Evolutionary conservation across 2,113 vertebrate genomes (phyloP).

Genomic region (Meles meles): DNA sequence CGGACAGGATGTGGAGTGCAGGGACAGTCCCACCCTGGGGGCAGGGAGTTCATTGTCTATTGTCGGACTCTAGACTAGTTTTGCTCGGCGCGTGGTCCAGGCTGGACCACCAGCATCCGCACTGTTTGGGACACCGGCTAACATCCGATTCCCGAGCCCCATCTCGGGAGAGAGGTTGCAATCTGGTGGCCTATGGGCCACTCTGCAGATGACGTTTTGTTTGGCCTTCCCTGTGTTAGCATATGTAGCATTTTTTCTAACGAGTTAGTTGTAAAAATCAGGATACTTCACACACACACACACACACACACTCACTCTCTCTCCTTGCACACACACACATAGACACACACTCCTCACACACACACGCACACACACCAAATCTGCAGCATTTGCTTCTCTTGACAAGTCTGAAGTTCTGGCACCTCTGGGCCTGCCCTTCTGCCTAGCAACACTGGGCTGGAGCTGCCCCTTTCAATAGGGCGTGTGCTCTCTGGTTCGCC

Average conservation of each 20-base stretch:
- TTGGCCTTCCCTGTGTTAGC: conserved; percentile 67
- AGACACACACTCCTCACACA: background rate
- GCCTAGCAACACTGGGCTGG: background rate
- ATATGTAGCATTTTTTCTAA: background rate
- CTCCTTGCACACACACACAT: background rate
- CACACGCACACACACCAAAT: background rate
- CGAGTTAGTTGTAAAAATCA: conserved; percentile 11
- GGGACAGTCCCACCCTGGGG: background rate
- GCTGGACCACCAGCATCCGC: background rate
- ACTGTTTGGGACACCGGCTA: background rate
- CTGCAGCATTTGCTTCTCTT: background rate
- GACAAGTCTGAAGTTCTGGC: conserved; percentile 23
- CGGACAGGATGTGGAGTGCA: fast-evolving
- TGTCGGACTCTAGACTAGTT: background rate
- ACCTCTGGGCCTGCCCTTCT: conserved; percentile 23
- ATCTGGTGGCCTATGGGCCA: conserved; percentile 37
- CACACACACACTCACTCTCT: background rate
- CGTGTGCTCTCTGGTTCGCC: conserved; percentile 58
- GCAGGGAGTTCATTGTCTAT: background rate
- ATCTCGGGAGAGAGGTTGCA: conserved; percentile 35
- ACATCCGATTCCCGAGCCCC: background rate
- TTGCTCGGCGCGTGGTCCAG: background rate
- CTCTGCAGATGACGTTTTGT: conserved; percentile 63
- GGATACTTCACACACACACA: background rate
- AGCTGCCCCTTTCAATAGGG: conserved; percentile 33